Base-by-base conservation (phyloP, 2,888 invertebrate species). In the Zhuqinia jingwanae region DNA sequence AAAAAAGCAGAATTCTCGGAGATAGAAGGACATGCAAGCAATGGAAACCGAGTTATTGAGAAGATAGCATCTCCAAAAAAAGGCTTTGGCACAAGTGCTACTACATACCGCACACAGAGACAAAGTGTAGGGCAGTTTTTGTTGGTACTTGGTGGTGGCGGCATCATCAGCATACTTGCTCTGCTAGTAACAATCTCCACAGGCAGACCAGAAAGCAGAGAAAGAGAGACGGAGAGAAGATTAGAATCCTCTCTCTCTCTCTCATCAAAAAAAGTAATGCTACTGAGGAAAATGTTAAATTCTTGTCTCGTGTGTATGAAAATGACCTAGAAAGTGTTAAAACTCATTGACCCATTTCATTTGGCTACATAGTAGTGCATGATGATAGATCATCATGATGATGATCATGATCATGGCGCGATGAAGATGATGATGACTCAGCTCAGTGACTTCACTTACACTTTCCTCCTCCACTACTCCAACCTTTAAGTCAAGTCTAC, bases 341-440 rank as follows among this genome's bases (percentile, higher is more conserved):
- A 76, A 76, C 76, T 76, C 76, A 45, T 76, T 76, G 76, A 76
- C 76, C 76, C 76, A 76, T 76, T 76, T 76, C 76, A 76, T 76
- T 76, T 76, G 76, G 58, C 76, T 27, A 76, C 36, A 36, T n/a
- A 36, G 8, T 17, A 36, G 42, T 58, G 25, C 73, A 76, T 75
- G 75, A n/a, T n/a, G n/a, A n/a, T n/a, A n/a, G n/a, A n/a, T n/a
- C n/a, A n/a, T n/a, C n/a, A n/a, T n/a, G n/a, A n/a, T n/a, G n/a
- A n/a, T n/a, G n/a, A n/a, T n/a, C n/a, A n/a, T n/a, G n/a, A n/a
- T n/a, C n/a, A n/a, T n/a, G n/a, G n/a, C n/a, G n/a, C n/a, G n/a
- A n/a, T n/a, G n/a, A n/a, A n/a, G n/a, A n/a, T n/a, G n/a, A 30
- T 58, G 76, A 76, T 76, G 76, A 76, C 36, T 76, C 76, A 76